Evolutionary conservation across 2,797 vertebrate species (phyloP).

Genomic region (Cephalopachus bancanus): DNA sequence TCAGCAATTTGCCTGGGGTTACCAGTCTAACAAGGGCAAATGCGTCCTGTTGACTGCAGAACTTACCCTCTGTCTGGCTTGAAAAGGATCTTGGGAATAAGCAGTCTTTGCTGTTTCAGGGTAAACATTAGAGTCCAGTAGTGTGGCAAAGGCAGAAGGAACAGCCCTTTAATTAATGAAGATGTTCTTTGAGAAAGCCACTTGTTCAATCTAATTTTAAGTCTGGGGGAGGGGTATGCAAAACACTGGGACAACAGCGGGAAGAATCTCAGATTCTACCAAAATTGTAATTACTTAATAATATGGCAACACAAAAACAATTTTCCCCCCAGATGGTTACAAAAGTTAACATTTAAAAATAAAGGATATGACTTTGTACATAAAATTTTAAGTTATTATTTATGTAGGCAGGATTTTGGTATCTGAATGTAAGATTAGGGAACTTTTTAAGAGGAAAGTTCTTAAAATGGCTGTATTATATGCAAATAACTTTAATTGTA

Average conservation of each 20-base stretch:
- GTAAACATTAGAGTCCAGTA: background rate
- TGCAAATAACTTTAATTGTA: conserved; percentile 41
- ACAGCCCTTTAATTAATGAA: conserved; percentile 8
- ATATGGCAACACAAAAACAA: conserved; percentile 31
- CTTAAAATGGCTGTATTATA: conserved; percentile 49
- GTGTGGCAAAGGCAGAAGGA: background rate
- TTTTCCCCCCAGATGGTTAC: background rate
- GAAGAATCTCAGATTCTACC: conserved; percentile 36
- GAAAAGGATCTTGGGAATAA: conserved; percentile 20
- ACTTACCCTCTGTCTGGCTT: conserved; percentile 8
- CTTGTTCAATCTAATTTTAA: conserved; percentile 74
- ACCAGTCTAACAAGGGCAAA: background rate
- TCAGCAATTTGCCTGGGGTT: conserved; percentile 24
- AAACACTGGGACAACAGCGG: conserved; percentile 6
- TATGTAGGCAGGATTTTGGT: conserved; percentile 39
- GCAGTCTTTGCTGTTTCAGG: background rate
- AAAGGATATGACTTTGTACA: background rate
- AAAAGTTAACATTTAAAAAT: conserved; percentile 21
- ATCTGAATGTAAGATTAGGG: conserved; percentile 28
- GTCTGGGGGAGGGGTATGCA: background rate
- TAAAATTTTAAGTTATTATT: conserved; percentile 14
- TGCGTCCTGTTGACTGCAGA: background rate
- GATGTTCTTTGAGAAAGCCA: conserved; percentile 58
- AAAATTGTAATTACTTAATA: conserved; percentile 13
- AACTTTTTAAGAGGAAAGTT: conserved; percentile 48